A percentile compares a stretch with the other conserved stretches of the same genome.
phyloP scores from a whole-genome alignment of 2,797 vertebrate species.

The Hydrophis major region DNA sequence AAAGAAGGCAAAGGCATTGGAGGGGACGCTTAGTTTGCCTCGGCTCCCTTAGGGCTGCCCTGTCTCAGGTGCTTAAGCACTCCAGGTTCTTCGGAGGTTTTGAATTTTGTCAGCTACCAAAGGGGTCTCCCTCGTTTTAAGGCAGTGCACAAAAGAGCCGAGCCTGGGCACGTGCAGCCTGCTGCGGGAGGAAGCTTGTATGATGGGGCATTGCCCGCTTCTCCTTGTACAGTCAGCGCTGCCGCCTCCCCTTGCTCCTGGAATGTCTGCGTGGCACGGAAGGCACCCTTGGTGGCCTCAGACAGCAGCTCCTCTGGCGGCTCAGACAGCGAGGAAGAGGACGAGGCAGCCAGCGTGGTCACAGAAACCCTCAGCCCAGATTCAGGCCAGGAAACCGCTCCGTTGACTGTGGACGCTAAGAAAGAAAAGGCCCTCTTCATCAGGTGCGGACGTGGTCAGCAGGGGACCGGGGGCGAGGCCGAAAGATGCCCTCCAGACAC shows the following conservation, averaged over 20 bases:
- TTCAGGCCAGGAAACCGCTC: constrained; percentile 69
- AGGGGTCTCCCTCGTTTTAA: background rate
- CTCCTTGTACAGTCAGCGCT: constrained; percentile 55
- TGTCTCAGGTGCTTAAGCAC: too few relatives aligned
- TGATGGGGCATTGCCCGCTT: background rate
- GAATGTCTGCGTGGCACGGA: constrained; percentile 71
- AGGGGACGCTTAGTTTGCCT: background rate
- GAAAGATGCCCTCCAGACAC: background rate
- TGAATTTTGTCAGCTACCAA: background rate
- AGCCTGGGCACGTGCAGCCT: background rate
- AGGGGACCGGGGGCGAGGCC: background rate
- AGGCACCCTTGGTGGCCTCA: constrained; percentile 76
- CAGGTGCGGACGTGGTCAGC: constrained; percentile 60
- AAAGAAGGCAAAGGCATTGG: background rate
- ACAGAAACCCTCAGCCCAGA: constrained; percentile 71
- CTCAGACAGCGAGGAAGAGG: constrained; percentile 79
- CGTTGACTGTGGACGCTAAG: constrained; percentile 70
- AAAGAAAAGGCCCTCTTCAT: constrained; percentile 74
- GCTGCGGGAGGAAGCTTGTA: accelerated
- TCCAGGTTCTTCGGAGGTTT: background rate
- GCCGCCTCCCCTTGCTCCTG: constrained; percentile 71
- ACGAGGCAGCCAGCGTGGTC: constrained; percentile 57
- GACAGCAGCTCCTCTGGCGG: constrained; percentile 87
- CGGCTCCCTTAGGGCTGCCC: too few relatives aligned
- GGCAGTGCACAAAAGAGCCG: background rate